Base-by-base conservation (phyloP, 2,113 vertebrate genomes). In the Entelurus aequoreus region DNA sequence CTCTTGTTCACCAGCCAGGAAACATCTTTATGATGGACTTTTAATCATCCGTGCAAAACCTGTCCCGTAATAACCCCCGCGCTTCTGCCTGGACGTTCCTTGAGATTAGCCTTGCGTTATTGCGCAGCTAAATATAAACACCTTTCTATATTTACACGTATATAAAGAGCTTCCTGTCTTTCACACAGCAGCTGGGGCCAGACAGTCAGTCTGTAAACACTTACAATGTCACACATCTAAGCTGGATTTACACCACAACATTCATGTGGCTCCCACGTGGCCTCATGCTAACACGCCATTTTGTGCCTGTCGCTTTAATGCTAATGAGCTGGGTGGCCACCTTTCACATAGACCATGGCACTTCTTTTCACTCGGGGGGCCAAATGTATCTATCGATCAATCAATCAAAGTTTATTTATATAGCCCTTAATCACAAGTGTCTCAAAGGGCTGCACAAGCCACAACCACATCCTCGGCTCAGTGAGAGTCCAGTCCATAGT, bases 101-200 rank as follows among this genome's bases (percentile, higher is more conserved):
- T 77, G 71, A 75, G 65, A 66, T 63, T 59, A 69, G 21, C 19
- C 13, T 21, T 57, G 55, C 57, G 48, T 72, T 66, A 75, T 77
- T 69, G 35, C 65, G 52, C 11, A 37, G 57, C 68, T 76, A 79
- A 81, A 75, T 60, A 67, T 77, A 80, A 74, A 60, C 5, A 11
- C 15, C n/a, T 1, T 8, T 54, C 67, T 35, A 4, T 28, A 40
- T 6, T 7, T 6, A 9, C 7, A 28, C 21, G 75, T 65, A 71
- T 65, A 81, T 72, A 80, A 75, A 60, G 60, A 6, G 76, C 66
- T 88, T 87, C 87, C 87, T 74, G 15, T 79, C 69, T 84, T 88
- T 88, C 82, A 85, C 49, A 21, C 62, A 10, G 40, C 52, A 70
- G 65, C 59, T 47, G 8, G 54, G 19, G 19, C 19, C 19, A 19